Base-by-base conservation (phyloP, 2,113 vertebrate genomes). In the Myrmecophaga tridactyla region DNA sequence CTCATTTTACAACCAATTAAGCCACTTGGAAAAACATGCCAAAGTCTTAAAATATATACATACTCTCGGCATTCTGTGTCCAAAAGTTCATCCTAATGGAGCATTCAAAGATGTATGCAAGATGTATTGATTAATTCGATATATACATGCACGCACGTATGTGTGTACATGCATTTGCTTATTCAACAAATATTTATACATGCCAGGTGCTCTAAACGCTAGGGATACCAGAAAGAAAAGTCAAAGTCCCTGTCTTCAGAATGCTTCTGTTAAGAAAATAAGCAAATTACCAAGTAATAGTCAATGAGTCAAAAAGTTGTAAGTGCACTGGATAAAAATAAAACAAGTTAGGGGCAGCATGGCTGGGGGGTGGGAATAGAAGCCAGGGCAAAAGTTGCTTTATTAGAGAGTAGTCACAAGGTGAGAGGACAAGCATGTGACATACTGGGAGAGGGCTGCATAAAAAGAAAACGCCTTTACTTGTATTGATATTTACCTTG, bases 401-500 rank as follows among this genome's bases (percentile, higher is more conserved):
- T 56, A 56, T 56, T 53, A 25, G 4, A 36, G 23, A 20, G 27
- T 18, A n/a, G 51, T 18, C 2, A 23, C 6, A 41, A 1, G 1
- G 36, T 36, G 21, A 15, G 4, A 14, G 1, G 27, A 1, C 12
- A 36, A 34, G 36, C 15, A 63, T 25, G 82, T 7, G 6, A 46
- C 8, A 18, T 13, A 20, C 53, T 7, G 21, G 6, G 21, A n/a
- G n/a, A 39, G 77, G 53, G 29, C 34, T 43, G 73, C 18, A 18
- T 25, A 17, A 27, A 46, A 34, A 27, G 18, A 4, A 29, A 51
- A 20, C 51, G 72, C 13, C 43, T 75, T 43, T 31, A 31, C 27
- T 46, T 83, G 95, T 73, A 73, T 92, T 0, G 0, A 56, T 4
- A 36, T 97, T 96, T 95, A 99, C 99, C 99, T 98, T 99, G 99